Percentiles rank a stretch among this genome's conserved stretches.
phyloP scores from a whole-genome alignment of 1,140 invertebrate genomes.

The Euura saliciscinereae region DNA sequence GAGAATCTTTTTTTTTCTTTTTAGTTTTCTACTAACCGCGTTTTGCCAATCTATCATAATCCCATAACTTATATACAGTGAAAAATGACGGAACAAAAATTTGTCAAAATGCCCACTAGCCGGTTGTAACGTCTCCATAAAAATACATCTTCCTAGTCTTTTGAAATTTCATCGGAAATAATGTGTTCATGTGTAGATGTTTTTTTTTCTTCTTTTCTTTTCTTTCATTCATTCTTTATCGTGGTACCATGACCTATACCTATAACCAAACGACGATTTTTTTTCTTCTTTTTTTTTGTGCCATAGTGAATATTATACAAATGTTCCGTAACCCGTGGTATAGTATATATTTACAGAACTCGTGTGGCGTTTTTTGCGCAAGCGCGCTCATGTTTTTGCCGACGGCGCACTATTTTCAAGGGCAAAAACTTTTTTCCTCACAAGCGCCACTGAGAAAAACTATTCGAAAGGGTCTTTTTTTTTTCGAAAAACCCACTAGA shows the following conservation, averaged over 20 bases:
- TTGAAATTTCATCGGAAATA: background rate
- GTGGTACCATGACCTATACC: too few relatives aligned
- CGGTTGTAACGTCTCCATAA: constrained; percentile 2
- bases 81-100: background rate
- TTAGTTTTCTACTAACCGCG: too few relatives aligned
- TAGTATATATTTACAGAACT: too few relatives aligned
- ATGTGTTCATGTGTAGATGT: too few relatives aligned
- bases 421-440: background rate
- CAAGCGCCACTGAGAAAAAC: background rate
- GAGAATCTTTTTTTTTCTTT: too few relatives aligned
- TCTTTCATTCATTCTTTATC: background rate
- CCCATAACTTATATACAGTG: background rate
- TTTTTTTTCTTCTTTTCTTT: background rate
- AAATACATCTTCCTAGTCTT: constrained; percentile 1
- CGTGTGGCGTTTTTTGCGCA: background rate
- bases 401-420: background rate
- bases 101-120: constrained; percentile 2
- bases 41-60: background rate
- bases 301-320: too few relatives aligned
- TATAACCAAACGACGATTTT: background rate
- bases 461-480: background rate
- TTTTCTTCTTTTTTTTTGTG: background rate
- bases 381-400: constrained; percentile 1
- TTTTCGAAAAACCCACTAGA: too few relatives aligned
- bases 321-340: too few relatives aligned